Evolutionary conservation across 2,113 vertebrate species (phyloP), one percentile per base, ranked within the genome.

Genomic region (Carassius gibelio): DNA sequence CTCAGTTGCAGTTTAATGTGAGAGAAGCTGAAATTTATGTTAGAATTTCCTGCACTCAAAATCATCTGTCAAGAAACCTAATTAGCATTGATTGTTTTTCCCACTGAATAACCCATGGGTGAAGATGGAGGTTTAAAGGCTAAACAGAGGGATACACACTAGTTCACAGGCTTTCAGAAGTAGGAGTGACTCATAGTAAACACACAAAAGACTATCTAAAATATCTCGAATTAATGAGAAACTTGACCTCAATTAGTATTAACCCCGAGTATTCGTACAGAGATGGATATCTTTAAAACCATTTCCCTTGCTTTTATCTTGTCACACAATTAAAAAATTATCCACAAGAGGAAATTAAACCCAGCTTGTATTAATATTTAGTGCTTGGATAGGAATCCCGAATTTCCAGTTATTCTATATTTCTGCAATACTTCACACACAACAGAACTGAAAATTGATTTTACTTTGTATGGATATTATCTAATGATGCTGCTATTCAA

Each of bases 1-100:
- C 17, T 8, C 50, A 55, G 75, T 9, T n/a, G 8, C n/a, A 61
- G 30, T 61, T 8, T 36, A 30, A 68, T 21, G 34, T 38, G 38
- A 26, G 21, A 30, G 34, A 11, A 69, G 61, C 4, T 62, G 61
- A 38, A 3, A 36, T 77, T 62, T 72, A 52, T 62, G 38, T 23
- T 21, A 64, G 15, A 30, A 42, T 48, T 8, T 48, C 48, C 10
- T 13, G 48, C 10, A 48, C 10, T 48, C 48, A 11, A 48, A 48
- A 48, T 42, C 42, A 45, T 45, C 42, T 45, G 45, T 62, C 50
- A 72, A n/a, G 52, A 82, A 85, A 82, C 42, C 48, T 48, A 78
- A 72, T 88, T 61, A 85, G 61, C 50, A 85, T 82, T 36, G 80
- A 11, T 42, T 42, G 30, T 64, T 66, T 57, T 55, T 50, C 9